Base-by-base conservation (phyloP, 2,888 invertebrate genomes). In the Psococerastis gibbosa region DNA sequence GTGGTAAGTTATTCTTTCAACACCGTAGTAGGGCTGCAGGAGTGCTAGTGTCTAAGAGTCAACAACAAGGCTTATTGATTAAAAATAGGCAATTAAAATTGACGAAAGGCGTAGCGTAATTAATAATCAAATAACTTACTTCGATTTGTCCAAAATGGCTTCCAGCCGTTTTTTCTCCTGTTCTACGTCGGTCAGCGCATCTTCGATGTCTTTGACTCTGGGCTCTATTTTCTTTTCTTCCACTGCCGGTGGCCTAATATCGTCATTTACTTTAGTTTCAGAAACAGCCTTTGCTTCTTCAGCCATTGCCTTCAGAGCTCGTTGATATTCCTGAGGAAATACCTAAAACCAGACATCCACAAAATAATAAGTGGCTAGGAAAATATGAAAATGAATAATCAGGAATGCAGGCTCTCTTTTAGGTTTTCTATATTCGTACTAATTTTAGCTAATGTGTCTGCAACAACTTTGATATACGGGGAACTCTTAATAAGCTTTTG, bases 311-410 rank as follows among this genome's bases (percentile, higher is more conserved):
- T 78, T 75, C 17, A 98, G 64, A 1, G 84, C 95, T 49, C 83
- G 71, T 57, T 94, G 91, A 65, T 94, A 98, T 57, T 98, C 98
- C 56, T 82, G 83, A 0, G 98, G 97, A 70, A 97, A 97, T 38
- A 97, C 87, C 71, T 72, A 49, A 4, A 52, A 44, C 23, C 27
- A n/a, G n/a, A n/a, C n/a, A n/a, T n/a, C n/a, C 15, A 23, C 34
- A 45, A 27, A 43, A 42, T 23, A 41, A 11, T 32, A 27, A 27
- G 27, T 27, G 6, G 6, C 11, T 27, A 11, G 27, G 11, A 27
- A 27, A 6, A 27, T 9, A 27, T 27, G 6, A 27, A 27, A 27
- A 11, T 27, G 27, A 27, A n/a, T n/a, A n/a, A n/a, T n/a, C n/a
- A n/a, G n/a, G n/a, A n/a, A n/a, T n/a, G n/a, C n/a, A n/a, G n/a